Evolutionary conservation across 2,113 vertebrate species (phyloP), one percentile per base, ranked within the genome.

Genomic region (Taxidea taxus): DNA sequence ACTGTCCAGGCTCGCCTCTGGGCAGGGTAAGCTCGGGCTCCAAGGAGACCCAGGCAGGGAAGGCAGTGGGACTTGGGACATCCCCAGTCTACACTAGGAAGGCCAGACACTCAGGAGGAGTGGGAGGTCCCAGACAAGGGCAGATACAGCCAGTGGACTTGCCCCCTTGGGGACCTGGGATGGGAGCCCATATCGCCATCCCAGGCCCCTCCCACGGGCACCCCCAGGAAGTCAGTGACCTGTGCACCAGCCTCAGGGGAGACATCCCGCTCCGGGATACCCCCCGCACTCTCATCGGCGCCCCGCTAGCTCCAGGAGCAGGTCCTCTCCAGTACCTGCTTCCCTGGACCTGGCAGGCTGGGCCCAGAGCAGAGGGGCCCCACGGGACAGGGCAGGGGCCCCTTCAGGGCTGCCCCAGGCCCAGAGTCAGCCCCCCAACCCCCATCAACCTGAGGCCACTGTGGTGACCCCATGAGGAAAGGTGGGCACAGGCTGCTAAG

Each of bases 201-300:
- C 51, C 25, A 23, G 62, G 34, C 23, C 64, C 42, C 89, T 51
- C 58, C 37, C 47, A 23, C 27, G 60, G 20, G 6, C 18, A 16
- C 14, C 37, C 51, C n/a, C 42, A 54, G 39, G 25, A 23, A 23
- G 74, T 74, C 62, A n/a, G 6, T n/a, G 51, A 34, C 39, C 44
- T 25, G 54, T 5, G 64, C 70, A 62, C 23, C 14, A 47, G 31
- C 64, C 74, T 72, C 34, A 29, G 29, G 42, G 27, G 51, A 49
- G 54, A 72, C 0, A 1, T 42, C 42, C 11, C 0, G 3, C 34
- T 16, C 25, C 18, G 15, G 7, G 47, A 14, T 34, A 39, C 42
- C 6, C 2, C 3, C 31, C 2, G 1, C 11, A 21, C 34, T 62
- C 49, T 86, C 44, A 2, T 37, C 4, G 4, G 68, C 72, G 18